These are phyloP conservation scores for Salticus scenicus DNA, from an alignment of 2,888 invertebrate species.

Conservation along the genomic window DNA sequence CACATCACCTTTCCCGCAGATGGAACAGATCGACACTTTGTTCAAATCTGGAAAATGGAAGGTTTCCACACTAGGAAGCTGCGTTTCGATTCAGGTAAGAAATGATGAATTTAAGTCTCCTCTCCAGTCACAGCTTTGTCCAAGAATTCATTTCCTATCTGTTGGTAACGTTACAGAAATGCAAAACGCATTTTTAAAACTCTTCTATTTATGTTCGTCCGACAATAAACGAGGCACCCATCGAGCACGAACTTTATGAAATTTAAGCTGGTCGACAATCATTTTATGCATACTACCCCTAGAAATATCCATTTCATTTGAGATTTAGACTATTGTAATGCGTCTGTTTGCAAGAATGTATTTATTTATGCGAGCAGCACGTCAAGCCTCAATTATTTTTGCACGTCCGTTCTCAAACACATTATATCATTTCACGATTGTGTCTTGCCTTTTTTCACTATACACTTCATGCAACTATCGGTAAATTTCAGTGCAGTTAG, in stretches of 20 bases:
- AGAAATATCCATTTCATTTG: constrained; percentile 11
- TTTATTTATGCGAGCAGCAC: constrained; percentile 9
- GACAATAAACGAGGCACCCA: background rate
- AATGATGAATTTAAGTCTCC: background rate
- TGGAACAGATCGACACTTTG: background rate
- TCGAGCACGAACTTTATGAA: background rate
- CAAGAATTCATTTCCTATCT: constrained; percentile 10
- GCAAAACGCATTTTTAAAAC: background rate
- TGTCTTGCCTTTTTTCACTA: no score
- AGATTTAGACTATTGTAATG: background rate
- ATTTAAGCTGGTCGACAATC: background rate
- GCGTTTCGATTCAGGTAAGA: background rate
- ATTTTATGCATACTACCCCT: background rate
- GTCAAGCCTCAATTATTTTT: no score
- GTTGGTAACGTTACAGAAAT: background rate
- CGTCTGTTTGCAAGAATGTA: constrained; percentile 22
- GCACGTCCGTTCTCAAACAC: no score
- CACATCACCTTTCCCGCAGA: background rate
- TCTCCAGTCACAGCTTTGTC: background rate
- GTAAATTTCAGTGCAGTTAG: no score
- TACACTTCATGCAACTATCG: no score
- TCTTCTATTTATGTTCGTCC: background rate
- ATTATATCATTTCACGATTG: no score
- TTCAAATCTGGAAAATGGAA: background rate
- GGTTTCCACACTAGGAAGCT: background rate